phyloP scores from a whole-genome alignment of 1,140 invertebrate species.

The Drosophila lacteicornis region DNA sequence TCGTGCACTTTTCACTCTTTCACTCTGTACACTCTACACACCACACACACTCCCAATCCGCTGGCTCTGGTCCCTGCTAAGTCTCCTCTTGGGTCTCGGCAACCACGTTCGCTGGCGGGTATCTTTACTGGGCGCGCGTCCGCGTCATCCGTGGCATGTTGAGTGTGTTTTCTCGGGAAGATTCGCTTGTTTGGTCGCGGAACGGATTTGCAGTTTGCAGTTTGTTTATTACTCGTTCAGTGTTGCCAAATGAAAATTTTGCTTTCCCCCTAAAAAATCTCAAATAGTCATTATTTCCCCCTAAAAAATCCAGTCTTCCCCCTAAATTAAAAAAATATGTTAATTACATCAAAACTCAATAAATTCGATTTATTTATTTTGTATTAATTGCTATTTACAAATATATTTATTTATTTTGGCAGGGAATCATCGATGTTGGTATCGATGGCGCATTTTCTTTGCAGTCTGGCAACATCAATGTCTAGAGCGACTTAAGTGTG shows the following conservation, averaged over 20 bases:
- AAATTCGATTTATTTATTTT: no score
- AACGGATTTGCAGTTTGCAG: slow-evolving; percentile 9
- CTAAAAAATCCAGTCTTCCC: no score
- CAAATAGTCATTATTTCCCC: no score
- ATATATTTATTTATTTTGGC: no score
- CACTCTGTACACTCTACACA: slow-evolving; percentile 41
- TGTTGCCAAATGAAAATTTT: no score
- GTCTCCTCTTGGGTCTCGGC: slow-evolving; percentile 9
- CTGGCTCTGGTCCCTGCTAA: slow-evolving; percentile 22
- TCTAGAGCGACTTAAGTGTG: not conserved
- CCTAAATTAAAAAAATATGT: no score
- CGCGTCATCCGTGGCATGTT: slow-evolving; percentile 25
- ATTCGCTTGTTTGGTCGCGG: slow-evolving; percentile 18
- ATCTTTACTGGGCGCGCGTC: slow-evolving; percentile 23
- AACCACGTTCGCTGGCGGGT: not conserved
- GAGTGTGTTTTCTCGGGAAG: slow-evolving; percentile 24
- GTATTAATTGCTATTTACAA: no score
- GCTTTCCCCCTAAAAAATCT: no score
- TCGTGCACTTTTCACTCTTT: slow-evolving; percentile 59
- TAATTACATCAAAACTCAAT: no score
- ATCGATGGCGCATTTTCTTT: no score
- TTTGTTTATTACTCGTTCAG: slow-evolving; percentile 36
- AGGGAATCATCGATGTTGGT: no score
- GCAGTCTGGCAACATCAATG: no score
- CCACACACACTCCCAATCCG: slow-evolving; percentile 49